A percentile compares a stretch with the other conserved stretches of the same genome.
Conservation (phyloP, 2,888 invertebrate genomes). For the Junonia oenone region DNA sequence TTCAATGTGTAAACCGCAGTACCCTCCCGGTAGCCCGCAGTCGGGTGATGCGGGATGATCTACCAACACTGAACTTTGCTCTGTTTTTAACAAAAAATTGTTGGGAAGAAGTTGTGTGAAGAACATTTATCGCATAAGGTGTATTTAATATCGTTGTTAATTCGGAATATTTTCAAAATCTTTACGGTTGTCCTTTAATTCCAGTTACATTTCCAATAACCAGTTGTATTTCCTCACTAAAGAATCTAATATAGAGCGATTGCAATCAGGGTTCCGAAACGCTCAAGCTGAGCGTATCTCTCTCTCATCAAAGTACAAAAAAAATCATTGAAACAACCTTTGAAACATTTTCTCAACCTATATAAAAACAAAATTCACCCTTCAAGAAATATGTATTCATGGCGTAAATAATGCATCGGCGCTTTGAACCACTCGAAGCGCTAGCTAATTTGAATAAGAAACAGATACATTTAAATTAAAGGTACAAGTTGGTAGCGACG, state of each 20-base stretch:
- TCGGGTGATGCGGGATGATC: not conserved
- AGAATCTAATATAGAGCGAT: no score
- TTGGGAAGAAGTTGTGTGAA: no score
- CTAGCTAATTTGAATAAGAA: slow-evolving; percentile 31
- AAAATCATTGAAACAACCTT: not conserved
- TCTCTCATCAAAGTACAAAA: no score
- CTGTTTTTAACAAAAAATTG: not conserved
- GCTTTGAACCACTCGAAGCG: slow-evolving; percentile 4
- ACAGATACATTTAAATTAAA: slow-evolving; percentile 32
- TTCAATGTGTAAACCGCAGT: slow-evolving; percentile 12
- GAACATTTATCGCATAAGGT: no score
- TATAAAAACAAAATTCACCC: slow-evolving; percentile 3
- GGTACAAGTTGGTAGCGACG: no score
- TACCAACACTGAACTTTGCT: not conserved
- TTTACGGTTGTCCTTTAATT: no score
- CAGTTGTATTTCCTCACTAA: no score
- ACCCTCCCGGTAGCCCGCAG: slow-evolving; percentile 12
- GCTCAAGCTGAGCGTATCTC: no score
- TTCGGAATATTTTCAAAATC: no score
- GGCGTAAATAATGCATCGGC: slow-evolving; percentile 9
- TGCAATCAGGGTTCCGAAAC: no score
- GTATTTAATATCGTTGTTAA: no score
- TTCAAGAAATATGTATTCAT: slow-evolving; percentile 1
- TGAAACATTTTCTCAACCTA: not conserved
- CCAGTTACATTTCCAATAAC: no score